Percentiles rank a stretch among this genome's conserved stretches.
Conservation (phyloP, 2,888 invertebrate genomes). For the Tachina fera region DNA sequence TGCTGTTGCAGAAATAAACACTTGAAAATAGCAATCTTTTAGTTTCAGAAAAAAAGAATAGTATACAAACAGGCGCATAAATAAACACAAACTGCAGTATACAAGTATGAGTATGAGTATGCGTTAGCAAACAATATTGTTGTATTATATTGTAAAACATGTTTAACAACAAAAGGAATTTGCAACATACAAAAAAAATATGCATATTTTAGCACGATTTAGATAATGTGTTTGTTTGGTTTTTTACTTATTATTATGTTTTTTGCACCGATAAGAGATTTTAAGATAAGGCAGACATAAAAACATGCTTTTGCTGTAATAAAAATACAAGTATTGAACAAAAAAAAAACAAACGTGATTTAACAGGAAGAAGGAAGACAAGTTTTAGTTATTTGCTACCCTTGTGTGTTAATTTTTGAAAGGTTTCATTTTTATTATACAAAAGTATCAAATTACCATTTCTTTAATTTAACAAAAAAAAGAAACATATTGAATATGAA, state of each 20-base stretch:
- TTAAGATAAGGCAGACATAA: slow-evolving; percentile 61
- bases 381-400: slow-evolving; percentile 16
- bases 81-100: neutral
- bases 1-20: slow-evolving; percentile 21
- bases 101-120: slow-evolving; percentile 3
- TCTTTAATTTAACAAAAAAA: neutral
- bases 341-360: neutral
- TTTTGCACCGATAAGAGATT: slow-evolving; percentile 54
- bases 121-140: slow-evolving; percentile 45
- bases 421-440: slow-evolving; percentile 7
- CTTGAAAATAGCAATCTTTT: slow-evolving; percentile 58
- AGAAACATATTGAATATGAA: slow-evolving; percentile 12
- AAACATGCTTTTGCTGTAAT: slow-evolving; percentile 15
- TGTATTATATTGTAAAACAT: slow-evolving; percentile 43
- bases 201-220: slow-evolving; percentile 62
- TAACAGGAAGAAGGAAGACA: slow-evolving; percentile 22
- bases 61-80: slow-evolving; percentile 27
- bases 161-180: slow-evolving; percentile 17
- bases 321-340: neutral
- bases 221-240: slow-evolving; percentile 53
- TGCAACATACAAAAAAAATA: slow-evolving; percentile 48
- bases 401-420: slow-evolving; percentile 10
- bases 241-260: neutral
- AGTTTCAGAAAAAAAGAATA: neutral
- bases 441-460: slow-evolving; percentile 45